These are phyloP conservation scores for Gymnoscelis rufifasciata DNA, from an alignment of 2,888 invertebrate species.

Conservation along the genomic window DNA sequence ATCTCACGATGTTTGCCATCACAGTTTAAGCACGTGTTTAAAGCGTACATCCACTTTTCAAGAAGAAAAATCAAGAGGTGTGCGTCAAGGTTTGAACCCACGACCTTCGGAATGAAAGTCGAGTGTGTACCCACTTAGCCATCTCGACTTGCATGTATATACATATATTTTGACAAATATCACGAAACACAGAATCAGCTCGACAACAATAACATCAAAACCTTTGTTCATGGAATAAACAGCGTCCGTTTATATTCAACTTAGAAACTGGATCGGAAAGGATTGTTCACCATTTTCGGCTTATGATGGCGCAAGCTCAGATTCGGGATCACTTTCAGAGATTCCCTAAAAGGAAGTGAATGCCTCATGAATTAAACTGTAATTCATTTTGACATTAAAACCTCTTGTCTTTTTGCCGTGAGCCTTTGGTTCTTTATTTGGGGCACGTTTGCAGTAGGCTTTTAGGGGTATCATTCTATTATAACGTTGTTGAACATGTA, in stretches of 20 bases:
- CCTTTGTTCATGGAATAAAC: conserved; percentile 16
- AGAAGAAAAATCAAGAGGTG: no score
- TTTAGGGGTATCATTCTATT: conserved; percentile 12
- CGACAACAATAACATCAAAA: conserved; percentile 10
- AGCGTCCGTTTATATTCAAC: conserved; percentile 33
- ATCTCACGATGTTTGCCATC: no score
- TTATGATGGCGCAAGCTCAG: conserved; percentile 34
- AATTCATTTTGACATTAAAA: conserved; percentile 28
- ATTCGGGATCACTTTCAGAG: conserved; percentile 69
- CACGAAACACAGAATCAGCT: neutral
- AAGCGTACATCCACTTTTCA: no score
- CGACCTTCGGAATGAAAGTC: no score
- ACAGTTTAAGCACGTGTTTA: no score
- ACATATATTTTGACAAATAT: neutral
- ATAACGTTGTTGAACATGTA: conserved; percentile 10
- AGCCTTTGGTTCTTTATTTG: conserved; percentile 12
- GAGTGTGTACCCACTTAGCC: no score
- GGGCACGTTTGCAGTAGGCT: conserved; percentile 10
- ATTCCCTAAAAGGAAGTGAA: conserved; percentile 66
- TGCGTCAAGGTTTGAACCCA: no score
- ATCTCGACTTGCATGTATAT: no score
- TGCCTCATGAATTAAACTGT: conserved; percentile 73
- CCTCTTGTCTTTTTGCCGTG: conserved; percentile 15
- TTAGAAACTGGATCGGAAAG: conserved; percentile 62
- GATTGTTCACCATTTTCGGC: conserved; percentile 54